Evolutionary conservation across 2,888 invertebrate species (phyloP), one percentile per base, ranked within the genome.

Genomic region (Drosophila pseudotakahashii): DNA sequence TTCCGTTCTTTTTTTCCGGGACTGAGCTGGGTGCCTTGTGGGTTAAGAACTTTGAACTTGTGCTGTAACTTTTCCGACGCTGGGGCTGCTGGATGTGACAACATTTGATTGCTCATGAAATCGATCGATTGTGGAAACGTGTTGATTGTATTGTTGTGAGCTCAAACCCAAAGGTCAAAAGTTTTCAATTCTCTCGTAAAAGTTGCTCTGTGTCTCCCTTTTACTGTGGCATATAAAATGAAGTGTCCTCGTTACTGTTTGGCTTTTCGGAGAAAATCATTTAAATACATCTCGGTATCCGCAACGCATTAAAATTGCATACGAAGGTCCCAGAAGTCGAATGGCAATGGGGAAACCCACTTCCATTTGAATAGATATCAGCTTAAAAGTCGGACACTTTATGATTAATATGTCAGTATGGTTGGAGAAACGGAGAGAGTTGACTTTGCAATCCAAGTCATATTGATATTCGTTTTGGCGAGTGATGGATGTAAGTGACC

Each of bases 61-160:
- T 81, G 85, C 84, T 75, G 52, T 88, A 81, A 81, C 85, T 84
- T 81, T 87, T 66, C 62, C 73, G 64, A 63, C 61, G 81, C 48
- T 59, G 64, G 66, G 69, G 68, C 75, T 88, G 82, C 75, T 88
- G 82, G 79, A 81, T 81, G 88, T 81, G 81, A 85, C 82, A 83
- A 61, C 83, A 73, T 79, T 82, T 82, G 86, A 85, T 85, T 82
- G 88, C 73, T 88, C 82, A 85, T 85, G 88, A 88, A 82, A 88
- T 82, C 86, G 88, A 85, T 82, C 88, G 82, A 88, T 82, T 88
- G 77, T 75, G 75, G 61, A 76, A 78, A 81, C 81, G 81, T 87
- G 88, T 87, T 87, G 88, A 81, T 87, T 81, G 72, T 78, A 85
- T 80, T 85, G 81, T 78, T 68, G 55, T 66, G 47, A 50, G 37